These are phyloP conservation scores for Anagyrus pseudococci DNA, from an alignment of 2,888 invertebrate genomes.

Conservation along the genomic window DNA sequence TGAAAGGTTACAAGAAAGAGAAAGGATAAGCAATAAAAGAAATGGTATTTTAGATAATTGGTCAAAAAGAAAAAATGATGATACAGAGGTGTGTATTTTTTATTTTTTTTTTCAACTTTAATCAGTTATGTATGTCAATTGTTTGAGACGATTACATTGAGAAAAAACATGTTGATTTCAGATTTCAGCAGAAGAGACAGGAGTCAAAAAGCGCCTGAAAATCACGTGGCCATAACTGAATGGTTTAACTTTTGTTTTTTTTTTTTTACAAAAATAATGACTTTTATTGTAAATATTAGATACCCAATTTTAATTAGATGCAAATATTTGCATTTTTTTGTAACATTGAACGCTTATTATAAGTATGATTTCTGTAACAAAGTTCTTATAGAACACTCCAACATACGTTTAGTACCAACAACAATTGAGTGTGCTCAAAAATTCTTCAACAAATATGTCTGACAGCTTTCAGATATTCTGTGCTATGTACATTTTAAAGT, in stretches of 20 bases:
- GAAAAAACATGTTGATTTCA: constrained; percentile 31
- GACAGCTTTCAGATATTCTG: neutral
- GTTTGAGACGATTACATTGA: constrained; percentile 17
- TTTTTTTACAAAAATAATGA: constrained; percentile 27
- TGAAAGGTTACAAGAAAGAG: constrained; percentile 6
- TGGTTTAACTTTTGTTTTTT: constrained; percentile 4
- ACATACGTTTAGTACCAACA: constrained; percentile 6
- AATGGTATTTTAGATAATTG: constrained; percentile 25
- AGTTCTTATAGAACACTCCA: constrained; percentile 8
- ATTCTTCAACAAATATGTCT: too few species aligned
- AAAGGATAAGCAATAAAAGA: constrained; percentile 10
- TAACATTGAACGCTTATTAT: constrained; percentile 21
- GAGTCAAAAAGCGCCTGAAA: constrained; percentile 44
- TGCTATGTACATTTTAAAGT: too few species aligned
- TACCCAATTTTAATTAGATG: constrained; percentile 23
- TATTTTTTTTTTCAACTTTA: constrained; percentile 12
- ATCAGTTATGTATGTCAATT: constrained; percentile 18
- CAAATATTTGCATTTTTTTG: constrained; percentile 11
- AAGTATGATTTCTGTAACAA: constrained; percentile 19
- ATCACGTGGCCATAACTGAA: constrained; percentile 46
- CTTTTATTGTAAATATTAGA: constrained; percentile 21
- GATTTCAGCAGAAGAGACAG: constrained; percentile 35
- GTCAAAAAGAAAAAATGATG: constrained; percentile 28
- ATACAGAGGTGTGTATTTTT: constrained; percentile 13
- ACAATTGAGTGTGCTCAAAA: constrained; percentile 10